Evolutionary conservation across 2,888 invertebrate species (phyloP).

Genomic region (Trisateles emortualis): DNA sequence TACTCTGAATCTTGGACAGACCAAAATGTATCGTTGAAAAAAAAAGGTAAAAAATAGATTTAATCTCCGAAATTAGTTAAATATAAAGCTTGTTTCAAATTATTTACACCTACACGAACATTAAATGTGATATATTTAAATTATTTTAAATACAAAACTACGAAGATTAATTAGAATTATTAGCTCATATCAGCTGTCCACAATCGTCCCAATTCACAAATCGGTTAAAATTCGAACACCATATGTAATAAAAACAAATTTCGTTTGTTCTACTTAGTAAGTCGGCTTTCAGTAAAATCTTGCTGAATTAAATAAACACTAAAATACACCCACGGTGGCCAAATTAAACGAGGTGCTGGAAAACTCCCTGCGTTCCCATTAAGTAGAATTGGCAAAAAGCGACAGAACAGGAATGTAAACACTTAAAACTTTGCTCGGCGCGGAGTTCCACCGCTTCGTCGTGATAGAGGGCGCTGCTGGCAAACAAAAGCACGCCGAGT

Average conservation of each 20-base stretch:
- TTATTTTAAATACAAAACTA: too few relatives aligned
- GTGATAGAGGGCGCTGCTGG: conserved; percentile 77
- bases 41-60: too few relatives aligned
- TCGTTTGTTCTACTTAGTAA: conserved; percentile 50
- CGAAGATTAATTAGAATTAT: too few relatives aligned
- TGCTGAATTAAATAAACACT: conserved; percentile 73
- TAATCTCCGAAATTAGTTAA: too few relatives aligned
- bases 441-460: conserved; percentile 66
- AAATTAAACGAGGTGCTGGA: conserved; percentile 78
- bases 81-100: too few relatives aligned
- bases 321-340: conserved; percentile 63
- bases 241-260: conserved; percentile 34
- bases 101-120: too few relatives aligned
- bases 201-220: neutral
- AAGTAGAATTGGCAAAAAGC: conserved; percentile 84
- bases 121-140: too few relatives aligned
- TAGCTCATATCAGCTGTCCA: too few relatives aligned
- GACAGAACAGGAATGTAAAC: conserved; percentile 84
- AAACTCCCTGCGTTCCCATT: conserved; percentile 76
- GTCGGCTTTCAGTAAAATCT: conserved; percentile 54
- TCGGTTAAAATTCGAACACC: conserved; percentile 21
- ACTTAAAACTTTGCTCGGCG: conserved; percentile 82
- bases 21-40: too few relatives aligned
- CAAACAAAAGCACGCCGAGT: conserved; percentile 79
- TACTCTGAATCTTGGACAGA: too few relatives aligned